Base-by-base conservation (phyloP, 1,140 invertebrate species). In the Dinoponera quadriceps region DNA sequence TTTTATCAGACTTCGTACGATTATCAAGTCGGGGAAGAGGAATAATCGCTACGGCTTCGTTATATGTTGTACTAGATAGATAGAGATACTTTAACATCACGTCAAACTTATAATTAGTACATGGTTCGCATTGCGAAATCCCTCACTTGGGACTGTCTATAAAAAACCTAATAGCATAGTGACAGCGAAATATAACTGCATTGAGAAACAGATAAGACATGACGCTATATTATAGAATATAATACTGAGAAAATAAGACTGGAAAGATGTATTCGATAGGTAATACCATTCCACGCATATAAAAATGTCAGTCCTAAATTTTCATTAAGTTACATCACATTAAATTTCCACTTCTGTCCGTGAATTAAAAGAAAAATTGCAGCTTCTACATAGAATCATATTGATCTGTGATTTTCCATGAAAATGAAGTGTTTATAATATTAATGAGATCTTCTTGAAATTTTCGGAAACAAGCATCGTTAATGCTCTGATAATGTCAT, bases 21-120 rank as follows among this genome's bases (percentile, higher is more conserved):
- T 48, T 72, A 72, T 71, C 59, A 73, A 71, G 3, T 62, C 5
- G 60, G 7, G n/a, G 14, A 73, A 51, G 14, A 62, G n/a, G n/a
- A 18, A 49, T 60, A 38, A 49, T 57, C 27, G 16, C 71, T 85
- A 75, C 29, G 82, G 7, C 73, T 81, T 60, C 65, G 59, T 87
- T 65, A 25, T 80, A 83, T 68, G 57, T 82, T 57, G 66, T 73
- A 81, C 62, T 7, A 65, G 29, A 48, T 44, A 83, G 60, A 74
- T 7, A 65, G 29, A 48, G 29, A 83, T 60, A 74, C 57, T 85
- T 87, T 57, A 73, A 83, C 59, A 83, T 82, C 65, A 65, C 82
- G 60, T 90, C 85, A 89, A 87, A 89, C 81, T 91, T 91, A 91
- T 91, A 92, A 91, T 91, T 91, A 92, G 90, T 90, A 90, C 86